Evolutionary conservation across 2,113 vertebrate species (phyloP).

Genomic region (Heterocephalus glaber): DNA sequence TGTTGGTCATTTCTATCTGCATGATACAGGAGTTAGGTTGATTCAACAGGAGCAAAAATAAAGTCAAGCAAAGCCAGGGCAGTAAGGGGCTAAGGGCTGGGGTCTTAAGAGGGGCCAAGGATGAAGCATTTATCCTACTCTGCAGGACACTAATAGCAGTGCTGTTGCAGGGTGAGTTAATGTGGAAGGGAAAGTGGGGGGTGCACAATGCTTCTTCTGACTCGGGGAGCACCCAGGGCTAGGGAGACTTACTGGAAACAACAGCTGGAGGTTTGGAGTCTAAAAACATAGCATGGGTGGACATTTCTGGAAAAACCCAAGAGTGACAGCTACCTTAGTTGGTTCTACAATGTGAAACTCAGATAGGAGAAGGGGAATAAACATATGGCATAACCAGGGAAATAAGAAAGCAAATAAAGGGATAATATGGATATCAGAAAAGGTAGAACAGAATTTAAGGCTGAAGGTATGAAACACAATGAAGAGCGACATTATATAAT

Average conservation of each 20-base stretch:
- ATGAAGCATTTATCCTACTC: neutral
- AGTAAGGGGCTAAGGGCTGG: neutral
- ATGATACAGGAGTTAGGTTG: neutral
- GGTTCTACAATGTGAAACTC: neutral
- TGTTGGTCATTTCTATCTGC: neutral
- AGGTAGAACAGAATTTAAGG: neutral
- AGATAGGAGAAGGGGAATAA: conserved; percentile 16
- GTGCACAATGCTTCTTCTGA: neutral
- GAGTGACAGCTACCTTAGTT: neutral
- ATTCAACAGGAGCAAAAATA: neutral
- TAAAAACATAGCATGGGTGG: neutral
- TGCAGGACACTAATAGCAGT: neutral
- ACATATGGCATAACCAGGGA: neutral
- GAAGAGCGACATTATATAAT: neutral
- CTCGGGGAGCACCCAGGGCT: neutral
- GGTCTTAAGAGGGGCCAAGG: neutral
- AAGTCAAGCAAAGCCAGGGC: neutral
- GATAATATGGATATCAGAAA: neutral
- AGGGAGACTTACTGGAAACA: neutral
- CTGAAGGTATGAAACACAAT: neutral
- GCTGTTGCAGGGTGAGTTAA: neutral
- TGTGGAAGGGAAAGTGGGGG: neutral
- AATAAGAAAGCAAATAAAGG: neutral
- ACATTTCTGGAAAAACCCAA: neutral
- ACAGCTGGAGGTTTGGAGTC: neutral